These are phyloP conservation scores for Ceyx margarethae DNA, from an alignment of 2,113 vertebrate species.

Conservation along the genomic window DNA sequence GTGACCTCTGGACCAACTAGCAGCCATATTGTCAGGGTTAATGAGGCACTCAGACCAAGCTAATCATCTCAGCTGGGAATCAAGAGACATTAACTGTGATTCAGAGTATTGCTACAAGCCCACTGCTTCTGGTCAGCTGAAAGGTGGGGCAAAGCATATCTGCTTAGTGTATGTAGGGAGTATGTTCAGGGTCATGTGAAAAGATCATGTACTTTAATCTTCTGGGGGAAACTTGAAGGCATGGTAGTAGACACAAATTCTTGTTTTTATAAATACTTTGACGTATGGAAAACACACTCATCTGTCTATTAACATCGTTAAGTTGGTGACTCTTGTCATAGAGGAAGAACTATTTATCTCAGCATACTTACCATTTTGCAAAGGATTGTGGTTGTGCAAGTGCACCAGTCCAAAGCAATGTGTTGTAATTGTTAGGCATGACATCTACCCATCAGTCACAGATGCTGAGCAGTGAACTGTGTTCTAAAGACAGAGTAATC, in stretches of 20 bases:
- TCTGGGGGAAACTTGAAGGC: background rate
- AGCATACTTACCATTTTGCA: background rate
- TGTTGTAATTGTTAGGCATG: background rate
- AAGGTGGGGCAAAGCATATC: background rate
- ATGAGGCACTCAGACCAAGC: background rate
- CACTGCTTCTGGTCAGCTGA: background rate
- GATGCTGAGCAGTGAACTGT: background rate
- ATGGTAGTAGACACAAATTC: background rate
- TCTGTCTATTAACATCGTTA: background rate
- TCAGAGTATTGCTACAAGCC: background rate
- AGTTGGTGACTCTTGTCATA: background rate
- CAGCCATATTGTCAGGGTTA: background rate
- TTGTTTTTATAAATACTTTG: background rate
- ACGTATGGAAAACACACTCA: background rate
- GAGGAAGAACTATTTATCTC: background rate
- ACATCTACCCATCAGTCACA: background rate
- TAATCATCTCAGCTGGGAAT: background rate
- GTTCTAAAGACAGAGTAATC: background rate
- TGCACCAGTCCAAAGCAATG: background rate
- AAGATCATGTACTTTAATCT: background rate
- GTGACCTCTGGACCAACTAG: background rate
- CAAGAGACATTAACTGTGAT: background rate
- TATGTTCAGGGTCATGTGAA: background rate
- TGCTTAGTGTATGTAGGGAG: background rate
- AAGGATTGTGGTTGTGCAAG: background rate